Evolutionary conservation across 2,113 vertebrate species (phyloP), one percentile per base, ranked within the genome.

Genomic region (Labeo catla): DNA sequence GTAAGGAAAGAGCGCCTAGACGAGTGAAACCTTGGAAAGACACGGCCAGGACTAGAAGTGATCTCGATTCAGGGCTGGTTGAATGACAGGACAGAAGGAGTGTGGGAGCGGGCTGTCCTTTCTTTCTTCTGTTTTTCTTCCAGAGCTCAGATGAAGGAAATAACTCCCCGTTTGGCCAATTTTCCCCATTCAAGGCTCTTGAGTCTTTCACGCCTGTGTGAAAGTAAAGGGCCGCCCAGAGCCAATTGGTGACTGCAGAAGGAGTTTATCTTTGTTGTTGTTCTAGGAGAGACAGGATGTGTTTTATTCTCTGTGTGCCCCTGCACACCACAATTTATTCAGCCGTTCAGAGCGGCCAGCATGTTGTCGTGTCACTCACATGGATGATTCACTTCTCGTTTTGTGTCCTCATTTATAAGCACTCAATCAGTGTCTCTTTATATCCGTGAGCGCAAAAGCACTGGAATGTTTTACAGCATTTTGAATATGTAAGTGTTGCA

Each of bases 1-100:
- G 85, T 36, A n/a, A 68, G 45, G 63, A 34, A 88, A 73, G 68
- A 45, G 10, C 2, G 8, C 9, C 0, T 43, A 43, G 39, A 34
- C 63, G 36, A 80, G 65, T 87, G 72, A 81, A 88, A 86, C 15
- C 61, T 88, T 91, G 90, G 89, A 82, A 61, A 82, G 81, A 80
- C 39, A 34, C 2, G 2, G 63, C 61, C 57, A 82, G 59, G 70
- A 70, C 36, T 66, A 84, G 84, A 49, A 57, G 70, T 82, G 77
- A 81, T 89, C 89, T 89, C 15, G 54, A 92, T 90, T 92, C 88
- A 93, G 87, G 85, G 87, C 89, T 76, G 79, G 91, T 84, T 91
- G 90, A 93, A 92, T 92, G 88, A 88, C 91, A 84, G 91, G 86
- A 66, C 39, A 52, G 54, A 54, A 54, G 59, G 68, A 86, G 74